Base-by-base conservation (phyloP, 2,888 invertebrate genomes). In the Platycnemis pennipes region DNA sequence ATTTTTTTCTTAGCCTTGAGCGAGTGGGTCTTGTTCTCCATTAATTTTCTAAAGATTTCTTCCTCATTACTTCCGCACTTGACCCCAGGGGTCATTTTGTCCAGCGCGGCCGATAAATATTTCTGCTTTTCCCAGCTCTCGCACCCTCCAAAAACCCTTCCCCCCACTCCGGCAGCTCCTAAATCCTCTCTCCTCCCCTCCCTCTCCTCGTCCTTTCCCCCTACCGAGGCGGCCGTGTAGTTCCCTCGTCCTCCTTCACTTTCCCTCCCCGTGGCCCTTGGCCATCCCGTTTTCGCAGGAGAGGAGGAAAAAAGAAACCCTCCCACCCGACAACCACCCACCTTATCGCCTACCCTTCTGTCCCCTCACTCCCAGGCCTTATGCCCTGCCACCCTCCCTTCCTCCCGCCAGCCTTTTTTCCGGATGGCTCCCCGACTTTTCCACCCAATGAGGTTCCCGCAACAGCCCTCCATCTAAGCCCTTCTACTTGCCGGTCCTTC, bases 361-460 rank as follows among this genome's bases (percentile, higher is more conserved):
- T 89, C 26, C 56, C 22, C 42, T 56, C 42, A 31, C 56, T 19
- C 46, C 44, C 22, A 26, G 42, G 42, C 4, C 42, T 16, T 44
- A 42, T 63, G 26, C 63, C 63, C n/a, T n/a, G n/a, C n/a, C 86
- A 45, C n/a, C 44, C 49, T 31, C 31, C 49, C 37, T 49, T n/a
- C 46, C 88, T 44, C 31, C 31, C 44, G 19, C 49, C 44, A 13
- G 46, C 42, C 42, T 53, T 89, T 89, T 89, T 89, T 89, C 42
- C 89, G 89, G 56, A 37, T 56, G 56, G 42, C 89, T 89, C 89
- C 53, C 89, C 53, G 89, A 89, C 89, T 89, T 89, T 89, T 89
- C 89, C 89, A 63, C 89, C 89, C 63, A 91, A 91, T 91, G 63
- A 91, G 91, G 63, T 45, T 69, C 91, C 91, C 63, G 45, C 69